These are phyloP conservation scores for Cariama cristata DNA, from an alignment of 2,113 vertebrate species.

Conservation along the genomic window DNA sequence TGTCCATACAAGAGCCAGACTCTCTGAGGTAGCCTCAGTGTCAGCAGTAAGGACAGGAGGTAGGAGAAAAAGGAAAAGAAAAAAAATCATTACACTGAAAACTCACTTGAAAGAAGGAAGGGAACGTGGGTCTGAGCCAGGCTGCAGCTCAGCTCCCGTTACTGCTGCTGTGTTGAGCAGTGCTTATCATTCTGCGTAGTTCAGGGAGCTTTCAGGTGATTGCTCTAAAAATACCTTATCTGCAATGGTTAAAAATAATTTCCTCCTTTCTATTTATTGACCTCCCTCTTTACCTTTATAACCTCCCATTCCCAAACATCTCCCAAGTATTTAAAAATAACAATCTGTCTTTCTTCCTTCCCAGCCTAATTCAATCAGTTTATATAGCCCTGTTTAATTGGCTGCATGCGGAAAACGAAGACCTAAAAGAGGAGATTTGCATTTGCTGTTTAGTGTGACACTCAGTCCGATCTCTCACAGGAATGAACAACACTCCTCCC, in stretches of 20 bases:
- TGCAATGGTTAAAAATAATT: slow-evolving; percentile 58
- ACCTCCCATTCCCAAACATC: background rate
- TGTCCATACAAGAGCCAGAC: fast-evolving
- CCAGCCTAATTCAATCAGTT: background rate
- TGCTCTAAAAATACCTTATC: slow-evolving; percentile 63
- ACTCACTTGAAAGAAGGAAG: background rate
- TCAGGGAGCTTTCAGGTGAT: slow-evolving; percentile 51
- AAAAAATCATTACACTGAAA: background rate
- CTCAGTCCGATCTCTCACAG: background rate
- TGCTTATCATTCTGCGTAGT: background rate
- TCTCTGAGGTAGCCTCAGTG: background rate
- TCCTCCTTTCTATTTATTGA: slow-evolving; percentile 38
- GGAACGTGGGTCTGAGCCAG: background rate
- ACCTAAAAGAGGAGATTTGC: background rate
- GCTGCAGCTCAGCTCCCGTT: background rate
- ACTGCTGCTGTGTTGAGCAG: background rate
- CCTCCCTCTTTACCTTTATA: slow-evolving; percentile 22
- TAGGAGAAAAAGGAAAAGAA: background rate
- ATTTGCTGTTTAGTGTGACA: background rate
- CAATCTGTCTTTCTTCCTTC: background rate
- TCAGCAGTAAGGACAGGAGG: background rate
- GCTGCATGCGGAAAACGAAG: background rate
- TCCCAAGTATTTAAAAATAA: slow-evolving; percentile 34
- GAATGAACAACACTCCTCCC: background rate
- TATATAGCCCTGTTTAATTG: background rate